A percentile compares a stretch with the other conserved stretches of the same genome.
Conservation (phyloP, 2,888 invertebrate species). For the Coelopa pilipes region DNA sequence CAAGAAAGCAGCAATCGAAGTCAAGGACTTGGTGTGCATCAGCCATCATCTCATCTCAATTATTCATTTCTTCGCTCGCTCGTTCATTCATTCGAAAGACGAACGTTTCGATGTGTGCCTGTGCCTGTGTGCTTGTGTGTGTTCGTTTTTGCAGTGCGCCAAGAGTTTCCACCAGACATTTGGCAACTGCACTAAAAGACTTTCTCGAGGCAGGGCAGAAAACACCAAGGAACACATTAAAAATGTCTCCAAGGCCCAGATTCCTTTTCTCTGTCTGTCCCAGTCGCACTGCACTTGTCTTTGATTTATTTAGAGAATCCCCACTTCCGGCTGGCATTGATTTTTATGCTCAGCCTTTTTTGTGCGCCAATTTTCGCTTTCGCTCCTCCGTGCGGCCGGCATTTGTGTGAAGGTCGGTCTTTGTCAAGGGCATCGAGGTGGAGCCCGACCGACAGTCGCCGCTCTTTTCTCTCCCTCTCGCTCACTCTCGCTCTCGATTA, state of each 20-base stretch:
- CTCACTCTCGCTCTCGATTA: too few relatives aligned
- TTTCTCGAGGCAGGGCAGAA: background rate
- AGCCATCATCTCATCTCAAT: too few relatives aligned
- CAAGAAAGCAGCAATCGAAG: slow-evolving; percentile 1
- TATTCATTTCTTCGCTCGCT: background rate
- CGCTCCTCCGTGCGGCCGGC: background rate
- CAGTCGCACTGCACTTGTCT: slow-evolving; percentile 2
- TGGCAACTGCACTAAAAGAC: background rate
- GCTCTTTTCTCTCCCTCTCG: background rate
- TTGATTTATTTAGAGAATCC: slow-evolving; percentile 8
- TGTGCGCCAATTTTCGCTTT: slow-evolving; percentile 7
- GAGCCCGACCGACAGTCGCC: background rate
- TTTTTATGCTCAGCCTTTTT: background rate
- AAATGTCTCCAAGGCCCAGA: too few relatives aligned
- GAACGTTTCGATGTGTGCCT: background rate
- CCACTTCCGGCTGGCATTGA: slow-evolving; percentile 28
- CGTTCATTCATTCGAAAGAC: background rate
- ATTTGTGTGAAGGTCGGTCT: slow-evolving; percentile 27
- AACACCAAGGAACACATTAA: too few relatives aligned
- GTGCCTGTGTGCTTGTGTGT: background rate
- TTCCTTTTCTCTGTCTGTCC: background rate
- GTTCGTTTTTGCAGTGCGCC: too few relatives aligned
- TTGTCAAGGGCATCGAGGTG: slow-evolving; percentile 17
- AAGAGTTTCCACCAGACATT: background rate
- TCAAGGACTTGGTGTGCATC: slow-evolving; percentile 4